A percentile compares a stretch with the other conserved stretches of the same genome.
phyloP scores from a whole-genome alignment of 2,113 vertebrate genomes.

The Sula dactylatra region DNA sequence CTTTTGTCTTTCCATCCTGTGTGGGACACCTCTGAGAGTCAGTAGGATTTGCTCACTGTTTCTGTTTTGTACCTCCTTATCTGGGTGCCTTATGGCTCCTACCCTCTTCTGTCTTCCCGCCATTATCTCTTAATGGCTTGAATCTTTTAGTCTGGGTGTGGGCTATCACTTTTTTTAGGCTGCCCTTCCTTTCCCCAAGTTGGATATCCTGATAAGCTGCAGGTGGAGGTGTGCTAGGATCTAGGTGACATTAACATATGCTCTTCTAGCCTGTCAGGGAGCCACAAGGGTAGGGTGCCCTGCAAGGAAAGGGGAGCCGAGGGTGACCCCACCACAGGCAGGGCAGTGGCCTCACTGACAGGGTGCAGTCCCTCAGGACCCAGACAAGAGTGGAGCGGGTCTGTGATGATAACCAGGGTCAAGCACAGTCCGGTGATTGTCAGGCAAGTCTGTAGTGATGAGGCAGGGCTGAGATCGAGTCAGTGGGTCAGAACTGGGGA shows the following conservation, averaged over 20 bases:
- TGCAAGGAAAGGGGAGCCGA: neutral
- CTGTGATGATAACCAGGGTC: neutral
- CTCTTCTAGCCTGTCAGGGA: neutral
- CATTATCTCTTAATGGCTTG: neutral
- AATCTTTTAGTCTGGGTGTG: neutral
- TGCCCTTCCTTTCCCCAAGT: neutral
- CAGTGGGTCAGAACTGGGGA: neutral
- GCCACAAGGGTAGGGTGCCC: neutral
- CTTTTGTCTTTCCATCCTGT: neutral
- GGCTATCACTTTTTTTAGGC: neutral
- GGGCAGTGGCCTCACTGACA: neutral
- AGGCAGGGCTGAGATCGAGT: neutral
- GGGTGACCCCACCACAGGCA: neutral
- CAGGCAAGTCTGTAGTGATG: neutral
- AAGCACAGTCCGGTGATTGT: neutral
- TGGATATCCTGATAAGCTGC: neutral
- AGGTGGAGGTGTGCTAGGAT: neutral
- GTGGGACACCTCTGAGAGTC: neutral
- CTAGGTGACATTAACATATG: neutral
- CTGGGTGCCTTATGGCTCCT: neutral
- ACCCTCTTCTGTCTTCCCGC: neutral
- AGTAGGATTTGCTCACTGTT: neutral
- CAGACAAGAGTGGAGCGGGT: neutral
- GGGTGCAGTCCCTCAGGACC: neutral
- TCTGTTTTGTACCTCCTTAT: neutral